Evolutionary conservation across 2,888 invertebrate genomes (phyloP), one percentile per base, ranked within the genome.

Genomic region (Alloplasta piceator): DNA sequence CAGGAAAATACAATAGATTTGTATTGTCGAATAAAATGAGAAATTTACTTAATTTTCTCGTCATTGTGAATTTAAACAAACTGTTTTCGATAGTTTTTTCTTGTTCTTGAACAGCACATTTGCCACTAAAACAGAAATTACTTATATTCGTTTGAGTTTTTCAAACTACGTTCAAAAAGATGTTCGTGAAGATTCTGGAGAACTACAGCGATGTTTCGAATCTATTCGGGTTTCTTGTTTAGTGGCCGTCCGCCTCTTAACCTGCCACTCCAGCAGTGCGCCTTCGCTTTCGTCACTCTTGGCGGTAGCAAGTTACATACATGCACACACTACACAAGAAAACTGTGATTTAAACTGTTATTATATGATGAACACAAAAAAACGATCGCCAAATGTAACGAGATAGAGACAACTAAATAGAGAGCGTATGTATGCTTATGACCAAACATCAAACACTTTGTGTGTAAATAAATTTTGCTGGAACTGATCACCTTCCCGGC

Each of bases 1-100:
- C 98, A 80, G 98, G 98, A 91, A 98, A 98, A 92, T 98, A 98
- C 79, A 98, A 93, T 84, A 98, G 93, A 87, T 97, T 98, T 61
- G 98, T 97, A 92, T 98, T 98, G 93, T 98, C 98, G 93, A 98
- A 98, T 84, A 98, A 95, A 88, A 98, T 98, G 82, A 98, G 94
- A 93, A 98, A 98, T 93, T 98, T 98, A 84, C 97, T 94, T 87
- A 98, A 93, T 93, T 98, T 98, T 88, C 97, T 94, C 86, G 97
- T 96, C 97, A 97, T 97, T 85, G 82, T 89, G 76, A 26, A 26
- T 26, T 26, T 26, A 26, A 26, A 26, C 26, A 26, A 26, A 2
- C 26, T 26, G 26, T 26, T 26, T 26, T 60, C 66, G 26, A 7
- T 43, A 67, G 77, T 43, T 55, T n/a, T 50, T 16, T 26, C 6